Percentiles rank a stretch among this genome's conserved stretches.
Conservation (phyloP, 2,113 vertebrate species). For the Saguinus imperator region DNA sequence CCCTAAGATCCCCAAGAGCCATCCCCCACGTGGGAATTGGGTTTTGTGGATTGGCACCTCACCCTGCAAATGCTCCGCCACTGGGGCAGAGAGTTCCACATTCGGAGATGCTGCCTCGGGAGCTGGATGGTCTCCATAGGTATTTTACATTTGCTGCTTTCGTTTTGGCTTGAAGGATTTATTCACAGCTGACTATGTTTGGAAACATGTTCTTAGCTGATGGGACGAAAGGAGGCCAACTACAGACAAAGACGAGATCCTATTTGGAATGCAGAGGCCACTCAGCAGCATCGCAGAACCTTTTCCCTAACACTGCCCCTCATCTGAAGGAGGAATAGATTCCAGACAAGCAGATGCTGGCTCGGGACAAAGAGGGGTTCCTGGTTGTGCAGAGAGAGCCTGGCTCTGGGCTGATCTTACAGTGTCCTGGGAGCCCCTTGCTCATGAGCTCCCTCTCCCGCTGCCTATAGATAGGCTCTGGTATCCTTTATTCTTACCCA, state of each 20-base stretch:
- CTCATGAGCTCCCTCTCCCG: rapidly evolving
- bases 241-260: not conserved
- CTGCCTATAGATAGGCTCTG: not conserved
- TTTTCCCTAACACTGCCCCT: not conserved
- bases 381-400: not conserved
- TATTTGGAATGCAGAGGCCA: not conserved
- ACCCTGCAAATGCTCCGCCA: not conserved
- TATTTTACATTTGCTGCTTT: not conserved
- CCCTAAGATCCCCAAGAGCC: not conserved
- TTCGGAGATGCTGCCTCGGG: not conserved
- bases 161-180: not conserved
- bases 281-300: not conserved
- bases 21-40: not conserved
- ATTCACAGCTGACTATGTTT: not conserved
- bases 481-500: too few species aligned
- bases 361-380: too few species aligned
- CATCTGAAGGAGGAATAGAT: not conserved
- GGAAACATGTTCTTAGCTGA: not conserved
- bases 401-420: not conserved
- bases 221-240: not conserved
- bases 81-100: not conserved
- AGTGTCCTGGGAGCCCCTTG: not conserved
- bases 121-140: not conserved
- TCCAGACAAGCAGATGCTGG: not conserved
- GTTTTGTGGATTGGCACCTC: not conserved